Evolutionary conservation across 1,140 invertebrate genomes (phyloP), one percentile per base, ranked within the genome.

Genomic region (Drosophila nebulosa): DNA sequence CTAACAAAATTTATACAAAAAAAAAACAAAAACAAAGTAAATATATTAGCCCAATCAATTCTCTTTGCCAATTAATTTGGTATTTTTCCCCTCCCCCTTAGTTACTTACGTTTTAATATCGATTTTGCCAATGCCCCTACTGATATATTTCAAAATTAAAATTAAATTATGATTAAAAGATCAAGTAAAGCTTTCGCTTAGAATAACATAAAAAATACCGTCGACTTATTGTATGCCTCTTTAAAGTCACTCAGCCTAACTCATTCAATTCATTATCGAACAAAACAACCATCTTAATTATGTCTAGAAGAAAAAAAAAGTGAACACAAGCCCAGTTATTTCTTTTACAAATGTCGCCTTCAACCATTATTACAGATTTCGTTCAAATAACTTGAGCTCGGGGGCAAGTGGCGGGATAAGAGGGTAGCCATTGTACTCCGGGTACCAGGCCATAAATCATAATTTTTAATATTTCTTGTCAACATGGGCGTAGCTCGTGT

Each of bases 381-480:
- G 59, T 67, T 27, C 61, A 64, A 46, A 73, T 66, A 59, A 57
- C 10, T 53, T 64, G 42, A 21, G 24, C 46, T 46, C 4, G 32
- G 12, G 39, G 21, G 30, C 46, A 42, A 39, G 22, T 36, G 21
- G 32, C n/a, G 32, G 39, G 55, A 50, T 42, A 58, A 26, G 18
- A 16, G 39, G 39, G 39, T 21, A 42, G 22, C 21, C 53, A 16
- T 53, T 52, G 22, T 30, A n/a, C 36, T 39, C n/a, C 7, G 6
- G 2, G 10, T n/a, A 18, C 26, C 21, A 14, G 53, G 64, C 61
- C 80, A 90, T 90, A 90, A 90, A 90, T 89, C 86, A 90, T 90
- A 90, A 89, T 89, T 89, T 89, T 90, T 83, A 81, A 86, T 89
- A 89, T 89, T 86, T 89, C 74, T 90, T 90, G 86, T 85, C 86